A percentile compares a stretch with the other conserved stretches of the same genome.
Conservation (phyloP, 2,888 invertebrate genomes). For the Diogma glabrata region DNA sequence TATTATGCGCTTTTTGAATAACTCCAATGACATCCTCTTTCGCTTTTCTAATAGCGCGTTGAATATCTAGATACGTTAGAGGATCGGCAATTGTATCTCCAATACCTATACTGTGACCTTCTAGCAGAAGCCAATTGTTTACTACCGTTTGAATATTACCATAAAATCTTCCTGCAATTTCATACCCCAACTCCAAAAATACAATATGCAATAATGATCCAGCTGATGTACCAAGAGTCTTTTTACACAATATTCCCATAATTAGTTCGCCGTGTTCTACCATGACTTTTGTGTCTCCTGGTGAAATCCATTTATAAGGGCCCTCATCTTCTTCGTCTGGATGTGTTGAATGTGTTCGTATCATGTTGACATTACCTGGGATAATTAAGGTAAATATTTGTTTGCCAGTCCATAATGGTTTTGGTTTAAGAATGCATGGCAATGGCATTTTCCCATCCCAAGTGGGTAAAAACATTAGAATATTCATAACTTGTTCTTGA, state of each 20-base stretch:
- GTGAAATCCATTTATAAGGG: slow-evolving; percentile 98
- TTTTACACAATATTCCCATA: slow-evolving; percentile 97
- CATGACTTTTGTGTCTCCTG: slow-evolving; percentile 97
- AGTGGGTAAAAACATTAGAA: slow-evolving; percentile 95
- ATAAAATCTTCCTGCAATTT: slow-evolving; percentile 90
- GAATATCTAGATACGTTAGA: slow-evolving; percentile 94
- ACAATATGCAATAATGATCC: slow-evolving; percentile 96
- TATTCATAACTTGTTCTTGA: slow-evolving; percentile 97
- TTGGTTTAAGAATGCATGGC: slow-evolving; percentile 92
- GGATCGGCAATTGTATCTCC: slow-evolving; percentile 99
- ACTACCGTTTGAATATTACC: slow-evolving; percentile 99
- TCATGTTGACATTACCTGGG: slow-evolving; percentile 90
- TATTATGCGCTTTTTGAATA: slow-evolving; percentile 98
- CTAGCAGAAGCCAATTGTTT: slow-evolving; percentile 94
- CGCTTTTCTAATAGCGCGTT: slow-evolving; percentile 94
- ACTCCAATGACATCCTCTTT: slow-evolving; percentile 99
- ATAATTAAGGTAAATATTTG: slow-evolving; percentile 97
- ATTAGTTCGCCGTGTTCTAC: slow-evolving; percentile 97
- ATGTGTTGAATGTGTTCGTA: slow-evolving; percentile 96
- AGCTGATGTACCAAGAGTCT: slow-evolving; percentile 93
- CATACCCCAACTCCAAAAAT: slow-evolving; percentile 93
- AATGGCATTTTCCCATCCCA: slow-evolving; percentile 99
- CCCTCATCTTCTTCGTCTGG: slow-evolving; percentile 98
- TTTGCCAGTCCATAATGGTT: slow-evolving; percentile 94
- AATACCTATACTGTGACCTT: slow-evolving; percentile 95